Evolutionary conservation across 2,797 vertebrate species (phyloP).

Genomic region (Botia almorhae): DNA sequence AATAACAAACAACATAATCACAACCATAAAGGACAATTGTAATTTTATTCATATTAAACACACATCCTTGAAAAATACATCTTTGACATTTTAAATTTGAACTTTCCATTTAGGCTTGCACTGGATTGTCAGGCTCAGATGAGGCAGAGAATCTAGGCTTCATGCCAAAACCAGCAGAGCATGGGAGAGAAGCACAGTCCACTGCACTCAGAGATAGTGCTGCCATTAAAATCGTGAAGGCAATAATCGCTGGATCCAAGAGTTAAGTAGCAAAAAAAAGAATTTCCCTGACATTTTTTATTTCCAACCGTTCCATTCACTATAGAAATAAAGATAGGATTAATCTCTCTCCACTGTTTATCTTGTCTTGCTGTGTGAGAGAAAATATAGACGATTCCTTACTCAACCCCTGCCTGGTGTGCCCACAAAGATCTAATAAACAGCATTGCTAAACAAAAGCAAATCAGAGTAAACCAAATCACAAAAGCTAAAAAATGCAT

Average conservation of each 20-base stretch:
- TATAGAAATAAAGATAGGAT: background rate
- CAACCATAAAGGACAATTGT: too few relatives aligned
- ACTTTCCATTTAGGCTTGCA: background rate
- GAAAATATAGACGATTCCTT: background rate
- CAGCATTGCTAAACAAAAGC: too few relatives aligned
- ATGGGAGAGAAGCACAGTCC: conserved; percentile 5
- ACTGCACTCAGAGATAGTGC: conserved; percentile 1
- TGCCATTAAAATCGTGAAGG: conserved; percentile 2
- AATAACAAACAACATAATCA: too few relatives aligned
- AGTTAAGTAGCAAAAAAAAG: background rate
- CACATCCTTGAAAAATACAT: background rate
- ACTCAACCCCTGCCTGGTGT: background rate
- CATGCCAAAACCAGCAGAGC: conserved; percentile 20
- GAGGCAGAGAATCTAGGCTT: background rate
- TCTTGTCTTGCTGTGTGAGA: conserved; percentile 16
- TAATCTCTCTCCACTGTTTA: background rate
- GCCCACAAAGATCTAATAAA: background rate
- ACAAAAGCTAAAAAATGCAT: too few relatives aligned
- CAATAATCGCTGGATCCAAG: background rate
- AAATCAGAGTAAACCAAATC: too few relatives aligned
- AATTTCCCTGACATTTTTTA: background rate
- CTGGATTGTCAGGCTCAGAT: background rate
- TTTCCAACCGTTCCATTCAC: conserved; percentile 4
- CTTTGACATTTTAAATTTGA: background rate
- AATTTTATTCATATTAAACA: background rate